phyloP scores from a whole-genome alignment of 2,888 invertebrate genomes.

The Petrolisthes cinctipes region DNA sequence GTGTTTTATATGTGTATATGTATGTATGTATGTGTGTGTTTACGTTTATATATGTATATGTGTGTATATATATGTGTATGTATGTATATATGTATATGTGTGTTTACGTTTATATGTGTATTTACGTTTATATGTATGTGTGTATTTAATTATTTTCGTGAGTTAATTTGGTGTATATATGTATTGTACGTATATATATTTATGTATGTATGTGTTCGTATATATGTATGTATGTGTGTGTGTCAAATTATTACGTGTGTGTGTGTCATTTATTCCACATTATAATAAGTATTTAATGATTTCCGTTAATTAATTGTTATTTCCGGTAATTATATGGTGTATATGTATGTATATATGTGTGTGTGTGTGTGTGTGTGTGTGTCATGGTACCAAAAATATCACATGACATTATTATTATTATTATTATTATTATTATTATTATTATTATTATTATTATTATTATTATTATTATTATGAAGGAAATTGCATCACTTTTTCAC shows the following conservation, averaged over 20 bases:
- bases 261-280: neutral
- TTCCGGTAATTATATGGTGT: neutral
- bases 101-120: slow-evolving; percentile 12
- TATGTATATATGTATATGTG: slow-evolving; percentile 6
- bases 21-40: slow-evolving; percentile 8
- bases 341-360: neutral
- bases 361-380: neutral
- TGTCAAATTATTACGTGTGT: neutral
- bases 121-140: slow-evolving; percentile 8
- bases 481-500: neutral
- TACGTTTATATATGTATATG: slow-evolving; percentile 14
- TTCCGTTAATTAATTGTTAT: neutral
- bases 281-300: neutral
- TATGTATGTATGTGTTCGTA: neutral
- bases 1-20: slow-evolving; percentile 17
- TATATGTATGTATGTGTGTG: neutral
- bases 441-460: neutral
- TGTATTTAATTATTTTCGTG: slow-evolving; percentile 12
- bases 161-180: slow-evolving; percentile 24
- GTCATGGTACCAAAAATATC: neutral
- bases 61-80: slow-evolving; percentile 1
- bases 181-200: slow-evolving; percentile 15
- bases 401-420: neutral
- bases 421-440: neutral
- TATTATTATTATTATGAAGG: neutral